Evolutionary conservation across 2,113 vertebrate genomes (phyloP).

Genomic region (Pachycephala philippinensis): DNA sequence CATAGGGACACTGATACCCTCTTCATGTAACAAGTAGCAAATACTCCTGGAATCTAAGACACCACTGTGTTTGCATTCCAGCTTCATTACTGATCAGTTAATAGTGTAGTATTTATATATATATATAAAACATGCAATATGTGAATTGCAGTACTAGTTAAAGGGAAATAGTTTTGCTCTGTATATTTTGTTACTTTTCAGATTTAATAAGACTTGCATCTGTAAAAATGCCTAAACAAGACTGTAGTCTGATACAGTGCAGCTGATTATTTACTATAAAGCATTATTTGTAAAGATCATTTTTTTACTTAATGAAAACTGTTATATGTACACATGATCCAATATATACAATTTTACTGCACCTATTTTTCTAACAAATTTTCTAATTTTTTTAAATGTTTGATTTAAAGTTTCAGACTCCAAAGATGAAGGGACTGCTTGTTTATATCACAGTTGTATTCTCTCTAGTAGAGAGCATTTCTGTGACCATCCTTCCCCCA

Average conservation of each 20-base stretch:
- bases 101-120: constrained; percentile 85
- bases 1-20: neutral
- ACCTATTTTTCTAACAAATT: constrained; percentile 64
- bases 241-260: constrained; percentile 59
- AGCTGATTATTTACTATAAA: neutral
- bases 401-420: constrained; percentile 47
- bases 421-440: constrained; percentile 53
- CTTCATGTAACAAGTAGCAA: constrained; percentile 5
- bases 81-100: constrained; percentile 66
- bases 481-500: constrained; percentile 5
- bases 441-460: constrained; percentile 30
- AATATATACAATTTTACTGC: constrained; percentile 45
- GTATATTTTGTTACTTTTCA: constrained; percentile 90
- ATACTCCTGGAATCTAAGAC: constrained; percentile 19
- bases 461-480: constrained; percentile 40
- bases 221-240: constrained; percentile 68
- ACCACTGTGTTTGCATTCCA: constrained; percentile 46
- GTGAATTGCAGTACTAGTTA: constrained; percentile 72
- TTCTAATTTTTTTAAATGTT: constrained; percentile 50
- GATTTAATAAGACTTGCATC: constrained; percentile 70
- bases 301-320: constrained; percentile 60
- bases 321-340: neutral
- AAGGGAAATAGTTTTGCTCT: constrained; percentile 86
- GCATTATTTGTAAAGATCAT: constrained; percentile 56
- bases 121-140: constrained; percentile 49